Conservation (phyloP, 2,888 invertebrate genomes). For the Nasonovia ribisnigri region DNA sequence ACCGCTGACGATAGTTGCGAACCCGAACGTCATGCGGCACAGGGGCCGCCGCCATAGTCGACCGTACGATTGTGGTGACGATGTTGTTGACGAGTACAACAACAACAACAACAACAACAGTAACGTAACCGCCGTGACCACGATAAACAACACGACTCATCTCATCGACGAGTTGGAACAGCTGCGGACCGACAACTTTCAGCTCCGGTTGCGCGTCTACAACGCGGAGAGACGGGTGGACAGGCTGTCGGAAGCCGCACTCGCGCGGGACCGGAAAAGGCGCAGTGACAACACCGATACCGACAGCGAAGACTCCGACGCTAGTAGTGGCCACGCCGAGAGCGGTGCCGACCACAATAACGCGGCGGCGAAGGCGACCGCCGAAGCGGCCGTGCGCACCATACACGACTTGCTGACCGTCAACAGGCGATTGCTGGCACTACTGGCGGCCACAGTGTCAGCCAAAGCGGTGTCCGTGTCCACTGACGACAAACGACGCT, state of each 20-base stretch:
- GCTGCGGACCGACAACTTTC: conserved; percentile 55
- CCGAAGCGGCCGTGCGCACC: conserved; percentile 52
- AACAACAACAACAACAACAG: not conserved
- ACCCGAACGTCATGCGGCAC: not conserved
- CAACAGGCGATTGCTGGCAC: conserved; percentile 43
- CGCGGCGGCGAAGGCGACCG: not conserved
- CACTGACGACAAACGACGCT: conserved; percentile 33
- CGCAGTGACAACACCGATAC: not conserved
- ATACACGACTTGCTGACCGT: conserved; percentile 55
- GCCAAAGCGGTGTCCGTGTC: conserved; percentile 51
- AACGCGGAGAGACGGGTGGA: conserved; percentile 51
- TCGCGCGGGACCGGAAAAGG: not conserved
- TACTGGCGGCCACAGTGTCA: conserved; percentile 39
- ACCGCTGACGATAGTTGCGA: not conserved
- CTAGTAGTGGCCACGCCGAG: not conserved
- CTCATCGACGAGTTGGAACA: conserved; percentile 51
- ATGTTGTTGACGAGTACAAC: not conserved
- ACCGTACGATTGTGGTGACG: not conserved
- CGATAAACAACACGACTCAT: not conserved
- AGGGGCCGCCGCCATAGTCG: not conserved
- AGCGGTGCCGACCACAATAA: not conserved
- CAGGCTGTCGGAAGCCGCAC: not conserved
- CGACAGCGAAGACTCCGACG: not conserved
- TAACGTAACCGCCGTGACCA: not conserved
- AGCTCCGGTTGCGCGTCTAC: conserved; percentile 55